Evolutionary conservation across 2,797 vertebrate genomes (phyloP), one percentile per base, ranked within the genome.

Genomic region (Channa striata): DNA sequence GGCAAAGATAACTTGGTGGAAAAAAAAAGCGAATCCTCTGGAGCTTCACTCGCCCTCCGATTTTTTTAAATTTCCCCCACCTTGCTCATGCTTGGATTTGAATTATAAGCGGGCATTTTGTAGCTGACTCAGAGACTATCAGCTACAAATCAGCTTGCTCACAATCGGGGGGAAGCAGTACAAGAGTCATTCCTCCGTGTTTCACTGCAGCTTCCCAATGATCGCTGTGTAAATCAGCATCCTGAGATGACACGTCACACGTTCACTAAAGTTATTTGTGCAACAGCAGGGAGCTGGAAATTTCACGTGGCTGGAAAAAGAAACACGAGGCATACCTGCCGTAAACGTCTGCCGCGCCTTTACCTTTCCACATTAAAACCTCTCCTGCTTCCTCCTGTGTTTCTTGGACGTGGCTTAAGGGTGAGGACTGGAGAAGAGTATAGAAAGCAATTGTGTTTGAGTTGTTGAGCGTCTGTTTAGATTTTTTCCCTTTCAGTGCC

Each of bases 301-400:
- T 78, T 81, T 79, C 20, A 71, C 65, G 86, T 75, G 74, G 82
- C 40, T 74, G 90, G 90, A 92, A 94, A 93, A 87, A 86, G 63
- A 73, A 85, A 77, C 14, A 47, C 57, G 80, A 82, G 72, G 77
- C 81, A 83, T 92, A 92, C 92, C 90, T 93, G 84, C 49, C 70
- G 80, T 14, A 80, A 78, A 80, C 50, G 14, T 49, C 62, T 71
- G 49, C 76, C 65, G 53, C 59, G 50, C 62, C 59, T 83, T 86
- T 49, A 83, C 87, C 84, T 85, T 88, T 81, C 79, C 77, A 83
- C 85, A 84, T 68, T 81, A 75, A 81, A 72, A 51, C 47, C 14
- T 16, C 33, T 1, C 52, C 40, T 61, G 54, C 73, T 52, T 43
- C 12, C 11, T 52, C 12, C 19, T 72, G 70, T 60, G 73, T 84